Base-by-base conservation (phyloP, 2,797 vertebrate genomes). In the Hozukius guyotensis region DNA sequence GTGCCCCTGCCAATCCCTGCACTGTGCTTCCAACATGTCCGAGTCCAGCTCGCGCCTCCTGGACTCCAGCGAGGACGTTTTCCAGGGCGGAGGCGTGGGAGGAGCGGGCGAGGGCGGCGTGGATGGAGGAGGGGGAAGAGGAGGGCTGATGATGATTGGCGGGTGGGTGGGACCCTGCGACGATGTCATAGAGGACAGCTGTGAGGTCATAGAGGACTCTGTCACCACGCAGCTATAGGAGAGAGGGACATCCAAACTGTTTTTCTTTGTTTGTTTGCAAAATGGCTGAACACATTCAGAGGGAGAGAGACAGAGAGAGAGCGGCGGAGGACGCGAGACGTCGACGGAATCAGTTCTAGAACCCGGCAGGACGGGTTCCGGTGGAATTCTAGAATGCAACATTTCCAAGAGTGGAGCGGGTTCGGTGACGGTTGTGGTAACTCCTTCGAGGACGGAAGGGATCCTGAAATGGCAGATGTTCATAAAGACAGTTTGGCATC, bases 201-300 rank as follows among this genome's bases (percentile, higher is more conserved):
- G 97, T 84, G 97, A 96, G 0, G 96, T 96, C 86, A 96, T 97
- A 91, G 97, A 99, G 94, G 98, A 98, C 91, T 97, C 97, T 0
- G 95, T 99, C 64, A 99, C 97, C 77, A 99, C 98, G 52, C 97
- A 97, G 92, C 97, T 99, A 95, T 99, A 97, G 97, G 93, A 92
- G 53, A 36, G 36, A 66, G 9, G 24, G 62, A 82, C 63, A 8
- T 36, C 22, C 64, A 25, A 49, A 84, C 87, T 76, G 84, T 82
- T 87, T 83, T 79, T 76, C 12, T 85, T 78, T 79, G 38, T 83
- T 76, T 75, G 69, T 82, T 85, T 84, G 67, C 80, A 56, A 79
- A 76, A 52, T 68, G 83, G 82, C 73, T 82, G 75, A 75, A 84
- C 31, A 36, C 34, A 57, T 53, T 64, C 66, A 46, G 82, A 80